Evolutionary conservation across 2,888 invertebrate species (phyloP).

Genomic region (Flexamia atlantica): DNA sequence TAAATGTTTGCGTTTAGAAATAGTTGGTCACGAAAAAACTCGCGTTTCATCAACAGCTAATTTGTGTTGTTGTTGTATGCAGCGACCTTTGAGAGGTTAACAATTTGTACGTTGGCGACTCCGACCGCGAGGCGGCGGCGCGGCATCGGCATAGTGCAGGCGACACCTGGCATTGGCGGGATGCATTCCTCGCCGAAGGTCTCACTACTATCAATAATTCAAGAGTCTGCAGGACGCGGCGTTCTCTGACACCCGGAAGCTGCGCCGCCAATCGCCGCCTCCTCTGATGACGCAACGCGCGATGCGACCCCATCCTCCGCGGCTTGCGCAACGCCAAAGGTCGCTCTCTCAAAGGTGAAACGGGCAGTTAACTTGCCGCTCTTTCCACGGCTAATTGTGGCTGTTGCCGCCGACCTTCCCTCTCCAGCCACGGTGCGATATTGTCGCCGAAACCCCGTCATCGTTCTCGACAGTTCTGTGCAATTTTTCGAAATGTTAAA

Average conservation of each 20-base stretch:
- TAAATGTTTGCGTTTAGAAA: too few relatives aligned
- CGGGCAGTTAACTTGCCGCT: neutral
- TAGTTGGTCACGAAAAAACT: too few relatives aligned
- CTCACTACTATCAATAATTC: slow-evolving; percentile 53
- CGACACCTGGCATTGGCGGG: slow-evolving; percentile 3
- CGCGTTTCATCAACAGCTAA: too few relatives aligned
- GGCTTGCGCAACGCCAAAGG: neutral
- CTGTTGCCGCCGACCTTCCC: slow-evolving; percentile 30
- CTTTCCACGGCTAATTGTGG: slow-evolving; percentile 12
- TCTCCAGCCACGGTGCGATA: neutral
- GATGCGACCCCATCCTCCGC: neutral
- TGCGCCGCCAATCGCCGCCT: slow-evolving; percentile 27
- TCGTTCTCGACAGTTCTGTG: neutral
- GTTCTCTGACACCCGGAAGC: slow-evolving; percentile 51
- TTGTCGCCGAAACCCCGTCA: neutral
- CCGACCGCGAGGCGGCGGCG: neutral
- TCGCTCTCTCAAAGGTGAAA: slow-evolving; percentile 18
- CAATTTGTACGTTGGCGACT: too few relatives aligned
- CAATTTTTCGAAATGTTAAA: neutral
- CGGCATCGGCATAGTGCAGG: neutral
- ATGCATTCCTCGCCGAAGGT: slow-evolving; percentile 29
- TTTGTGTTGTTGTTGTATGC: too few relatives aligned
- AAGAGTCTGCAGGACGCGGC: slow-evolving; percentile 30
- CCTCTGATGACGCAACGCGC: slow-evolving; percentile 7
- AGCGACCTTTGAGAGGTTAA: too few relatives aligned